phyloP scores from a whole-genome alignment of 2,113 vertebrate genomes.

The Sarotherodon lohbergeri region DNA sequence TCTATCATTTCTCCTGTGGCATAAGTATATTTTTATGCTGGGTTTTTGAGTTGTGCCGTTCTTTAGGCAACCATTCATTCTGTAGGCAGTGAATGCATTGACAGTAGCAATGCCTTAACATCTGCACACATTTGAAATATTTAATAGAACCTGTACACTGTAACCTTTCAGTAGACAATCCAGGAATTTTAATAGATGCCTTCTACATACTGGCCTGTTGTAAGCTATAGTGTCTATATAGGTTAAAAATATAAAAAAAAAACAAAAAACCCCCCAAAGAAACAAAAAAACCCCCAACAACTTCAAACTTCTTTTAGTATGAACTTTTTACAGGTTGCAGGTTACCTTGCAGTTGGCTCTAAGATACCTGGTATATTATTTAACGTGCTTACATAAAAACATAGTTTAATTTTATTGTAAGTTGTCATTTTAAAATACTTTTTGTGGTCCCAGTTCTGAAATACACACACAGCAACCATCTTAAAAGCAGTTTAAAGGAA shows the following conservation, averaged over 20 bases:
- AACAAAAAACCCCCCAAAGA: rapidly evolving
- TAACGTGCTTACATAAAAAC: not conserved
- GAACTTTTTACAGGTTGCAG: not conserved
- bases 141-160: not conserved
- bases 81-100: not conserved
- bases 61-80: constrained; percentile 6
- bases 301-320: not conserved
- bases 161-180: not conserved
- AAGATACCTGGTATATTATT: not conserved
- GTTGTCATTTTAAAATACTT: not conserved
- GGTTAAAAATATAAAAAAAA: not conserved
- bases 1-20: not conserved
- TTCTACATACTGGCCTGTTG: not conserved
- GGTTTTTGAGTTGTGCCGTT: not conserved
- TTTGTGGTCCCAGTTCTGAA: not conserved
- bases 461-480: not conserved
- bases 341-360: not conserved
- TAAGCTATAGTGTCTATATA: not conserved
- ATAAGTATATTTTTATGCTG: constrained; percentile 29
- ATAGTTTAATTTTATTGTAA: not conserved
- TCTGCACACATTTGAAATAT: constrained; percentile 1
- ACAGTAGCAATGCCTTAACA: not conserved
- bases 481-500: not conserved
- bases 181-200: not conserved
- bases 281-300: not conserved